Evolutionary conservation across 37 sponge, comb jelly and placozoan species (phyloP).

Genomic region (Mnemiopsis leidyi): DNA sequence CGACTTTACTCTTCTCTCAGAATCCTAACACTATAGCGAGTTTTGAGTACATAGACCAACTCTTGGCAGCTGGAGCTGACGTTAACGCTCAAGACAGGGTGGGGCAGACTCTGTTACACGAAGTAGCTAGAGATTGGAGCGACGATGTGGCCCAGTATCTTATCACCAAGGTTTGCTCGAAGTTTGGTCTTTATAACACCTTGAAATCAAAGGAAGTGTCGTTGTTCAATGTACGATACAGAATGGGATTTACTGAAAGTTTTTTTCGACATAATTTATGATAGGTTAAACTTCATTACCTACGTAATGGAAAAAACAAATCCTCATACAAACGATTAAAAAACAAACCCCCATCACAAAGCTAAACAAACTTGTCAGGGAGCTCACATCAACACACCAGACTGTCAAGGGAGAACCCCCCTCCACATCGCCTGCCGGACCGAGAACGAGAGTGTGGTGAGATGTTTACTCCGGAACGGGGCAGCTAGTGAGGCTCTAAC

Average conservation of each 20-base stretch:
- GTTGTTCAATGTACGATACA: too few species aligned
- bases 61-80: slow-evolving; percentile 8
- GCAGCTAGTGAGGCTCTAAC: background rate
- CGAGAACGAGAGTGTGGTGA: background rate
- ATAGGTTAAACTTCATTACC: too few species aligned
- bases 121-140: slow-evolving; percentile 41
- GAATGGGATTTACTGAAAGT: too few species aligned
- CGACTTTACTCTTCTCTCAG: too few species aligned
- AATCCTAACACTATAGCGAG: slow-evolving; percentile 13
- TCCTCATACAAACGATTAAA: too few species aligned
- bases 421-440: slow-evolving; percentile 7
- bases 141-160: slow-evolving; percentile 15
- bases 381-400: background rate
- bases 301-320: too few species aligned
- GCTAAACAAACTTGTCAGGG: too few species aligned
- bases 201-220: too few species aligned
- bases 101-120: background rate
- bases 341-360: too few species aligned
- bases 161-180: background rate
- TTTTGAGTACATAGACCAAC: background rate
- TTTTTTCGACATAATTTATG: too few species aligned
- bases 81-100: slow-evolving; percentile 16
- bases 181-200: too few species aligned
- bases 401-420: background rate
- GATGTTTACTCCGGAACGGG: background rate